Evolutionary conservation across 1,140 invertebrate genomes (phyloP), one percentile per base, ranked within the genome.

Genomic region (Centruroides vittatus): DNA sequence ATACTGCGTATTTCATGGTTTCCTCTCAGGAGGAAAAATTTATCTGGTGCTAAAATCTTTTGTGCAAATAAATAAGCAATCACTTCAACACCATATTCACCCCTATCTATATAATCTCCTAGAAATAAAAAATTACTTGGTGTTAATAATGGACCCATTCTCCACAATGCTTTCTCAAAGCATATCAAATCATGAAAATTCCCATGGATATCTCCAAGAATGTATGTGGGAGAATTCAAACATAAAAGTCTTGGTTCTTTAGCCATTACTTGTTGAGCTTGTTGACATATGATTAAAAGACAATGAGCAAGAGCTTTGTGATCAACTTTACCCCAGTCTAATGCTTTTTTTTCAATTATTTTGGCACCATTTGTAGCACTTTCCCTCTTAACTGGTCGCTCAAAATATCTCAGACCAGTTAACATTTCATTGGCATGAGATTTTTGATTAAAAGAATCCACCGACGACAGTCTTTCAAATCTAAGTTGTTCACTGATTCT

Each of bases 81-180:
- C 60, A 77, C 76, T 74, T 84, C 83, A 49, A 83, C 68, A 47
- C 83, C 80, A 70, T 73, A 78, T 7, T 74, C 71, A 7, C 82
- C 82, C 62, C 82, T 69, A 68, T 85, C 83, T 0, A 85, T 83
- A 71, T 83, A 85, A 70, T 85, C 82, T 3, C 83, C 83, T 12
- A 85, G 74, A 68, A 84, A 84, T 0, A 85, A 68, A 62, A 84
- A 77, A 41, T 74, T 75, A 1, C 80, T 77, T 5, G 82, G 82
- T 12, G 78, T 80, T 8, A 81, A 67, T 5, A 76, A 63, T 4
- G 80, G 78, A 10, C 80, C 80, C 68, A 80, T 73, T 57, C 79
- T 68, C 81, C 81, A 82, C 13, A 82, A 67, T 0, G 75, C 76
- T 64, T 80, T 80, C 69, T 83, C 81, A 76, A 82, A 83, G 59